These are phyloP conservation scores for Aradus depressus DNA, from an alignment of 2,888 invertebrate genomes.

Conservation along the genomic window DNA sequence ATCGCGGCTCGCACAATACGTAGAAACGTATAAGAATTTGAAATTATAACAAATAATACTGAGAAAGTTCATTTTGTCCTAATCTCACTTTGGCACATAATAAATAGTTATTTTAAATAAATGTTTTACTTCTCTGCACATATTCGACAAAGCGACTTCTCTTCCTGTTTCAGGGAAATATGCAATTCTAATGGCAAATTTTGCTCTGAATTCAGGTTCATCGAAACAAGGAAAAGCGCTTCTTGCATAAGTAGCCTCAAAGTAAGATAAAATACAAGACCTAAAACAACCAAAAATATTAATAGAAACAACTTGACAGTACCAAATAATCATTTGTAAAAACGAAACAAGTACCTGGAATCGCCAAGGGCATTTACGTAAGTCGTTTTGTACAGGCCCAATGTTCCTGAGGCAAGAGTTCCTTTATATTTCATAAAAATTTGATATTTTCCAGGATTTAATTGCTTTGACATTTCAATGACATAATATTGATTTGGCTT, in stretches of 20 bases:
- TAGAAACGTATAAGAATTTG: too few relatives aligned
- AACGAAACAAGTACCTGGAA: conserved; percentile 1
- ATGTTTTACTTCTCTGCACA: conserved; percentile 55
- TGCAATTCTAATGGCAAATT: conserved; percentile 64
- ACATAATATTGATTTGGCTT: conserved; percentile 31
- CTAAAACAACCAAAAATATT: conserved; percentile 41
- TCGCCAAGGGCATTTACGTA: background rate
- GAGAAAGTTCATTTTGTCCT: background rate
- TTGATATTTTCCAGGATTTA: conserved; percentile 36
- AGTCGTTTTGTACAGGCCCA: conserved; percentile 13
- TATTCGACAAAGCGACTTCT: conserved; percentile 75
- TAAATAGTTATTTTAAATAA: background rate
- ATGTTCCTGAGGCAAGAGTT: background rate
- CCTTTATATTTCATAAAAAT: conserved; percentile 10
- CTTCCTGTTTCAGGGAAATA: conserved; percentile 63
- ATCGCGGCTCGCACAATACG: too few relatives aligned
- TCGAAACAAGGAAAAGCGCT: conserved; percentile 93
- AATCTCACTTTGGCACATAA: background rate
- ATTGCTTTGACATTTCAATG: conserved; percentile 21
- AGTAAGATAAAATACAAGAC: conserved; percentile 77
- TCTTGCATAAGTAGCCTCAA: conserved; percentile 88
- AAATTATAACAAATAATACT: too few relatives aligned
- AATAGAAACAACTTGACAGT: background rate
- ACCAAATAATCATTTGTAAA: background rate
- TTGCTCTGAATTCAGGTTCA: conserved; percentile 83